A percentile compares a stretch with the other conserved stretches of the same genome.
These are phyloP conservation scores for Spongia lamella DNA, from an alignment of 37 sponge, comb jelly and placozoan genomes.

Conservation along the genomic window DNA sequence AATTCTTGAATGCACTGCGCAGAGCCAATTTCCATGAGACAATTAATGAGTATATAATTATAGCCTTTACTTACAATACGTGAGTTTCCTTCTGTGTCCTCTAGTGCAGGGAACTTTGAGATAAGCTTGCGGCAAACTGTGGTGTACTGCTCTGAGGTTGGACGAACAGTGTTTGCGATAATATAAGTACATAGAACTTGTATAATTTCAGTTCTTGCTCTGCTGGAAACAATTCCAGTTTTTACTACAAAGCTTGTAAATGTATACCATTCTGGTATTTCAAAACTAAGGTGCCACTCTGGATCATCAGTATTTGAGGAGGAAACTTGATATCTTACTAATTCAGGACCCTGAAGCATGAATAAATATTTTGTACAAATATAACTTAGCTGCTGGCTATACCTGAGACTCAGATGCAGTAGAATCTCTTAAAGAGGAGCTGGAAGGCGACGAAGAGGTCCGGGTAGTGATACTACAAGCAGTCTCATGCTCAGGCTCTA, in stretches of 20 bases:
- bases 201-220: slow-evolving; percentile 1
- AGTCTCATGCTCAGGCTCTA: no score
- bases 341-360: no score
- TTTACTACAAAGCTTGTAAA: background rate
- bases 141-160: no score
- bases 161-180: background rate
- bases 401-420: no score
- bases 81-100: background rate
- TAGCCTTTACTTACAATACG: background rate
- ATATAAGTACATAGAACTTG: slow-evolving; percentile 4
- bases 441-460: no score
- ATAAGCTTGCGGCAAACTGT: background rate
- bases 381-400: no score
- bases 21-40: slow-evolving; percentile 13
- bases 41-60: background rate
- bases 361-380: no score
- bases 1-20: slow-evolving; percentile 17
- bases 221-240: background rate
- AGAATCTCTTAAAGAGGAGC: no score
- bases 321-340: no score
- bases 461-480: no score
- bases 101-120: background rate
- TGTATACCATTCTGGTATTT: background rate
- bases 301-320: no score
- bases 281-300: background rate